Percentiles rank a stretch among this genome's conserved stretches.
Evolutionary conservation across 35 echinoderm and acorn worm species (phyloP).

Genomic region (Stichopus chloronotus): DNA sequence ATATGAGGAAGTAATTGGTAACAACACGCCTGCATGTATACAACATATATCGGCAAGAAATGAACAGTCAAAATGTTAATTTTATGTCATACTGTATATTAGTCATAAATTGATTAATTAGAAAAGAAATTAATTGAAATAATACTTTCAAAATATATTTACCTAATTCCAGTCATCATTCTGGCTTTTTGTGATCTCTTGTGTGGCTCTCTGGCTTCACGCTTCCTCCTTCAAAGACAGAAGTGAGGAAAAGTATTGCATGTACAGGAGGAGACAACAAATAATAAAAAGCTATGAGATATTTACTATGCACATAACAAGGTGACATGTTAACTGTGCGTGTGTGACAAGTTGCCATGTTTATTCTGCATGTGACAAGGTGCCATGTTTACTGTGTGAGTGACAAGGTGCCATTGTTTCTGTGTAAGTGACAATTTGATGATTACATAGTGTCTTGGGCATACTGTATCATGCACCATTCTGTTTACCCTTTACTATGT

Average conservation of each 20-base stretch:
- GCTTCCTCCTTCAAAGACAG: constrained; percentile 82
- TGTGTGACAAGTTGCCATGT: neutral
- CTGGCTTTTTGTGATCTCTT: constrained; percentile 89
- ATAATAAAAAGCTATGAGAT: neutral
- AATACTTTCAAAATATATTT: constrained; percentile 23
- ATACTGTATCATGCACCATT: no score
- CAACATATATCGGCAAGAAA: no score
- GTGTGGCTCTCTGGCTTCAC: constrained; percentile 88
- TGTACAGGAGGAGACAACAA: neutral
- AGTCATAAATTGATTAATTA: no score
- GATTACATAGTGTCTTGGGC: no score
- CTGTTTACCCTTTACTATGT: no score
- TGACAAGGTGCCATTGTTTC: neutral
- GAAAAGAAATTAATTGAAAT: no score
- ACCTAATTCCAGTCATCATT: constrained; percentile 94
- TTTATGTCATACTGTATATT: no score
- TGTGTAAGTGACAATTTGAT: no score
- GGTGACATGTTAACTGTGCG: neutral
- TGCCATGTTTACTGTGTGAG: neutral
- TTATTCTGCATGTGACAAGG: neutral
- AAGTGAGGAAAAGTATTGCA: neutral
- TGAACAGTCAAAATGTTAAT: no score
- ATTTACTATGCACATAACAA: neutral
- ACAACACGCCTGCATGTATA: no score
- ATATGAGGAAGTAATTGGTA: no score